These are phyloP conservation scores for Calypte anna DNA, from an alignment of 2,113 vertebrate species.

Conservation along the genomic window DNA sequence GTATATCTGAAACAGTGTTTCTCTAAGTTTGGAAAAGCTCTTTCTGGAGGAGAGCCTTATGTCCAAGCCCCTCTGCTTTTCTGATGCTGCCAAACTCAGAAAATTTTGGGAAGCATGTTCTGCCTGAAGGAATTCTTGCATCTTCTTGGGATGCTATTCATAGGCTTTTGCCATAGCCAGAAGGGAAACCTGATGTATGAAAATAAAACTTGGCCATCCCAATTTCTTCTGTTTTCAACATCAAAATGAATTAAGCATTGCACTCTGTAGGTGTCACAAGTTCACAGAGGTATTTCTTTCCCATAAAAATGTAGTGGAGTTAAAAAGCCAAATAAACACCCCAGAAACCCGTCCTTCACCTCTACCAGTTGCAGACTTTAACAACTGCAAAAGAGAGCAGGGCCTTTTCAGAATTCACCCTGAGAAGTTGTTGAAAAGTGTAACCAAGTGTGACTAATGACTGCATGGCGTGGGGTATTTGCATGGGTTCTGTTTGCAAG, in stretches of 20 bases:
- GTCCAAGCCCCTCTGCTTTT: neutral
- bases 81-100: constrained; percentile 40
- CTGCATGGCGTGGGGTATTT: neutral
- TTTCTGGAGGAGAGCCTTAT: constrained; percentile 26
- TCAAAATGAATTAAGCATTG: neutral
- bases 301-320: neutral
- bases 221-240: constrained; percentile 23
- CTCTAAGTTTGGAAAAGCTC: neutral
- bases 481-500: constrained; percentile 44
- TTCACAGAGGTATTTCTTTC: constrained; percentile 18
- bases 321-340: constrained; percentile 3
- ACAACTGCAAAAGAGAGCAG: neutral
- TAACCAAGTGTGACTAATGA: constrained; percentile 55
- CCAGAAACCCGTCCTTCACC: neutral
- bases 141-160: constrained; percentile 56
- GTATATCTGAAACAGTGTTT: constrained; percentile 8
- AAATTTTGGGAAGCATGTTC: constrained; percentile 16
- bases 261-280: neutral
- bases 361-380: constrained; percentile 1
- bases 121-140: constrained; percentile 36
- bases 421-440: constrained; percentile 53
- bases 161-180: constrained; percentile 37
- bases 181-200: constrained; percentile 26
- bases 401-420: neutral
- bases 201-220: constrained; percentile 47